Conservation (phyloP, 2,888 invertebrate species). For the Plebejus anna region DNA sequence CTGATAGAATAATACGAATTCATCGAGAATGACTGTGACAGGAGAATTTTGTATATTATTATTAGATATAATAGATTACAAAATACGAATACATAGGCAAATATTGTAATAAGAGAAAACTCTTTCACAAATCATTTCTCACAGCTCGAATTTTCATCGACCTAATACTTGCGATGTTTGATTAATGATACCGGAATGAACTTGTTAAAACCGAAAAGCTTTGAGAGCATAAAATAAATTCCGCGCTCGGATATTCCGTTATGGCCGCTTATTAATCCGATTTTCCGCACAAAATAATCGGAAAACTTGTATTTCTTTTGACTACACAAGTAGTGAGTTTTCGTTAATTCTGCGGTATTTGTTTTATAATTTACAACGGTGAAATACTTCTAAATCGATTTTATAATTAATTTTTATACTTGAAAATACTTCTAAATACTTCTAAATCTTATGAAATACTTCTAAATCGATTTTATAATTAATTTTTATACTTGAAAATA, state of each 20-base stretch:
- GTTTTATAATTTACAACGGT: neutral
- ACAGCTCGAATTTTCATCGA: conserved; percentile 12
- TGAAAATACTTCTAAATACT: too few relatives aligned
- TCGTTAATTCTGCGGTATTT: conserved; percentile 38
- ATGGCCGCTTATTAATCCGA: conserved; percentile 19
- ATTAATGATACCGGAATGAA: conserved; percentile 60
- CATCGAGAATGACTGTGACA: too few relatives aligned
- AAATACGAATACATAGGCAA: neutral
- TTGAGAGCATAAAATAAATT: conserved; percentile 24
- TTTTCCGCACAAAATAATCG: conserved; percentile 17
- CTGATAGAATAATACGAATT: too few relatives aligned
- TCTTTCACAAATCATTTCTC: conserved; percentile 14
- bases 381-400: neutral
- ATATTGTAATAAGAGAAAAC: conserved; percentile 2
- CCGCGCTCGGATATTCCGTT: neutral
- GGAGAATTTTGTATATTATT: neutral
- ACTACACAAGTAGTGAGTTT: conserved; percentile 41
- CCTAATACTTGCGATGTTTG: conserved; percentile 55
- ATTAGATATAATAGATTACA: neutral
- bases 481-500: too few relatives aligned
- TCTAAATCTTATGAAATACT: too few relatives aligned
- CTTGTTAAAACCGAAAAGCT: conserved; percentile 44
- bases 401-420: too few relatives aligned
- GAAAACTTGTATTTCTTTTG: conserved; percentile 15
- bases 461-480: neutral